These are phyloP conservation scores for Hecatera dysodea DNA, from an alignment of 2,888 invertebrate species.

Conservation along the genomic window DNA sequence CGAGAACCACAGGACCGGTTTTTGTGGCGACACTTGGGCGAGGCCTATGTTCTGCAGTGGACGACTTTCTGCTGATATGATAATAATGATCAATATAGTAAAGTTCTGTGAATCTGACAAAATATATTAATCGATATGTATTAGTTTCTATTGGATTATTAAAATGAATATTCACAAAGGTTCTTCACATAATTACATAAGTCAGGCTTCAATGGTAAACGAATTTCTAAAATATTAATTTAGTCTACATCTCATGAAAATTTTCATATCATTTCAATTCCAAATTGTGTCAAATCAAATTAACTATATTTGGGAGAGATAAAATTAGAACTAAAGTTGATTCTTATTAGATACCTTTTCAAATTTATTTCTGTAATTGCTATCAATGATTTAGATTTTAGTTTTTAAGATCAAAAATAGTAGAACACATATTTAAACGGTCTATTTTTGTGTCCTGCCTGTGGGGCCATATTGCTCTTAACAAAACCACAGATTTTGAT, in stretches of 20 bases:
- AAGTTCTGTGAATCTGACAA: no score
- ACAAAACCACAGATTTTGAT: no score
- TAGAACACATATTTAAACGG: no score
- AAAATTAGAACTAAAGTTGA: conserved; percentile 8
- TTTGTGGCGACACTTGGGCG: no score
- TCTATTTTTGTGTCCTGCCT: no score
- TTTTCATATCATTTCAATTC: conserved; percentile 25
- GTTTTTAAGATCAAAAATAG: neutral
- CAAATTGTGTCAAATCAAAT: conserved; percentile 42
- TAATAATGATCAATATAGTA: no score
- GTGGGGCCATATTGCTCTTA: no score
- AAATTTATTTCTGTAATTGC: conserved; percentile 7
- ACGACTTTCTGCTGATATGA: no score
- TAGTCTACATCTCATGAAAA: conserved; percentile 4
- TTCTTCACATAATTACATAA: neutral
- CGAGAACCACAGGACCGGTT: no score
- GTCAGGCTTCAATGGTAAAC: neutral
- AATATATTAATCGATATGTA: neutral
- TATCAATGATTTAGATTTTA: neutral
- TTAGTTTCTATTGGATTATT: neutral
- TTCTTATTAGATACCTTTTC: neutral
- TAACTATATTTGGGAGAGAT: conserved; percentile 27
- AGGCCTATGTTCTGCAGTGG: no score
- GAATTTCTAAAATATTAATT: conserved; percentile 27
- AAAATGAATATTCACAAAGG: conserved; percentile 1